phyloP scores from a whole-genome alignment of 2,888 invertebrate genomes.

The Hyles lineata region DNA sequence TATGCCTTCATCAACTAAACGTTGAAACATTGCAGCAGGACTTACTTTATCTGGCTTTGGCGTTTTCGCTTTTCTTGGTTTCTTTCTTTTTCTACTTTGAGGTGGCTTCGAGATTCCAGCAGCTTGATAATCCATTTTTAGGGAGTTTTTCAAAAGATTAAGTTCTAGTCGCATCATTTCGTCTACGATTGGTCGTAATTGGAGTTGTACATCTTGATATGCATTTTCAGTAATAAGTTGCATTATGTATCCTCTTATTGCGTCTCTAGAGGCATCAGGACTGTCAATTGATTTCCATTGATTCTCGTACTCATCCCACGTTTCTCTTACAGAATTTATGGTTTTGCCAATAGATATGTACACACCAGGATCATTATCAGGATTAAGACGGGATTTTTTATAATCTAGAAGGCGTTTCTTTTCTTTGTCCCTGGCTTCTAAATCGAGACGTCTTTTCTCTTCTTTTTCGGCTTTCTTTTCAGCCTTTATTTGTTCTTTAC shows the following conservation, averaged over 20 bases:
- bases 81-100: constrained; percentile 65
- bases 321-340: constrained; percentile 51
- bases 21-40: constrained; percentile 88
- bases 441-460: constrained; percentile 67
- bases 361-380: constrained; percentile 75
- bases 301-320: constrained; percentile 66
- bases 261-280: constrained; percentile 81
- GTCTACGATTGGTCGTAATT: constrained; percentile 89
- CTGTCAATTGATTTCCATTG: constrained; percentile 71
- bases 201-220: constrained; percentile 86
- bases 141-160: constrained; percentile 79
- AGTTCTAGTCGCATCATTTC: constrained; percentile 86
- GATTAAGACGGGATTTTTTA: constrained; percentile 75
- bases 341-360: constrained; percentile 59
- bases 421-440: constrained; percentile 66
- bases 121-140: constrained; percentile 68
- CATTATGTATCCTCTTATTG: constrained; percentile 85
- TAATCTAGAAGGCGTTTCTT: constrained; percentile 74
- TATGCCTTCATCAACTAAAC: constrained; percentile 88
- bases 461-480: constrained; percentile 71
- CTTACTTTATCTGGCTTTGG: constrained; percentile 87
- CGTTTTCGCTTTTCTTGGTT: constrained; percentile 70
- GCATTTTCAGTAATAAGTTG: constrained; percentile 88
- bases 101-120: constrained; percentile 54
- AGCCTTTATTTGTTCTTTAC: constrained; percentile 77